Conservation (phyloP, 1,140 invertebrate species). For the Saxidomus purpurata region DNA sequence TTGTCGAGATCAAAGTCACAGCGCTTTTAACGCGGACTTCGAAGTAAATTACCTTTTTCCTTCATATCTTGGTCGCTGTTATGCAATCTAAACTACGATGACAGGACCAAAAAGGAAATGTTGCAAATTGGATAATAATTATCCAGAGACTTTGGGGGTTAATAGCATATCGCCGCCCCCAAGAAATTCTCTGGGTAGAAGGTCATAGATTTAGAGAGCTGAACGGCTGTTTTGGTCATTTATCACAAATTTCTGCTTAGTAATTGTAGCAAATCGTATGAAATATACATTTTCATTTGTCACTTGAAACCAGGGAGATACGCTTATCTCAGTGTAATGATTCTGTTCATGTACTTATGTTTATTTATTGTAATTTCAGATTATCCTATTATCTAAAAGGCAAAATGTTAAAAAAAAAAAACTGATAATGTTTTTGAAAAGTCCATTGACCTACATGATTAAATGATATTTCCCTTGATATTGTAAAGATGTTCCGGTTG, state of each 20-base stretch:
- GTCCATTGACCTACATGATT: too few species aligned
- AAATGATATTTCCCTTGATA: too few species aligned
- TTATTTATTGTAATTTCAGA: too few species aligned
- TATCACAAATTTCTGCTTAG: background rate
- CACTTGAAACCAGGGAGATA: constrained; percentile 10
- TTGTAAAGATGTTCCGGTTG: too few species aligned
- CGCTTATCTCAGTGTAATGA: background rate
- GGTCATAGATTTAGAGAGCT: background rate
- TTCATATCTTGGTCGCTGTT: background rate
- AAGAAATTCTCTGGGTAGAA: background rate
- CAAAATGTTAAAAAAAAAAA: too few species aligned
- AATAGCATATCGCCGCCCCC: constrained; percentile 15
- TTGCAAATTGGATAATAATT: background rate
- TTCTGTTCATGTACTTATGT: too few species aligned
- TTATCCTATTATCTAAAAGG: too few species aligned
- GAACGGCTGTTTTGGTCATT: background rate
- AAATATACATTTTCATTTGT: constrained; percentile 8
- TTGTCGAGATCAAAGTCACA: background rate
- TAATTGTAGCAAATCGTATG: background rate
- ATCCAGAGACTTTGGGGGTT: background rate
- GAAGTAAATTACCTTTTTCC: background rate
- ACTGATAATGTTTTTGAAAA: too few species aligned
- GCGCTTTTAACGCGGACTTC: background rate
- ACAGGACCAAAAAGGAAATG: background rate
- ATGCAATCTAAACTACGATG: background rate